A percentile compares a stretch with the other conserved stretches of the same genome.
Conservation (phyloP, 1,140 invertebrate genomes). For the Panulirus ornatus region DNA sequence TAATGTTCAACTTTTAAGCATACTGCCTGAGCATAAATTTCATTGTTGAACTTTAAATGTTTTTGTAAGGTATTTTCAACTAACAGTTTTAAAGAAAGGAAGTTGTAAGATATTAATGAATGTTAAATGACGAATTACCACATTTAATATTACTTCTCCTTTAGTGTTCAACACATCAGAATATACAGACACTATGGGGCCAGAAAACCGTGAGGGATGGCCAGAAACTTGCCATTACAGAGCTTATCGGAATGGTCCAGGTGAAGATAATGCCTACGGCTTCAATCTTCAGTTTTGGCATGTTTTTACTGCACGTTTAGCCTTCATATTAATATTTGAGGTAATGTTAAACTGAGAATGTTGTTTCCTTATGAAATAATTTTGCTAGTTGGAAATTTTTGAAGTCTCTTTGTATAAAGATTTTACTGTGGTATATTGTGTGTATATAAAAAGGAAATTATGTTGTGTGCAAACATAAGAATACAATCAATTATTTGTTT, state of each 20-base stretch:
- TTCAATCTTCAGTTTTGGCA: conserved; percentile 95
- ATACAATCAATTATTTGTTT: no score
- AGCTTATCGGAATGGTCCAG: conserved; percentile 91
- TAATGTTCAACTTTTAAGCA: no score
- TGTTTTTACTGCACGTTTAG: conserved; percentile 93
- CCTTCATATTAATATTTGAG: conserved; percentile 96
- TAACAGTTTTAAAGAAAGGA: no score
- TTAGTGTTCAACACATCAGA: conserved; percentile 89
- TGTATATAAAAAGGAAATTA: no score
- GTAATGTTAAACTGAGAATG: conserved; percentile 79
- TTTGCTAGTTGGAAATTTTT: background rate
- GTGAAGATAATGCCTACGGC: conserved; percentile 84
- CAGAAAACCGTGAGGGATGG: conserved; percentile 75
- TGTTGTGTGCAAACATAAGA: no score
- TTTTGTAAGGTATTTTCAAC: no score
- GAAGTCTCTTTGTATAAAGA: no score
- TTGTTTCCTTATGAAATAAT: background rate
- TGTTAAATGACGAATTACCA: no score
- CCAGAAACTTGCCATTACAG: conserved; percentile 86
- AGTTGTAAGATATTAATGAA: background rate
- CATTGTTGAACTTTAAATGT: no score
- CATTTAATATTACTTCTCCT: conserved; percentile 72
- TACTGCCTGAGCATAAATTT: no score
- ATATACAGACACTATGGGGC: conserved; percentile 87
- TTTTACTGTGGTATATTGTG: no score